Evolutionary conservation across 2,113 vertebrate species (phyloP), one percentile per base, ranked within the genome.

Genomic region (Romanogobio albipinnatus): DNA sequence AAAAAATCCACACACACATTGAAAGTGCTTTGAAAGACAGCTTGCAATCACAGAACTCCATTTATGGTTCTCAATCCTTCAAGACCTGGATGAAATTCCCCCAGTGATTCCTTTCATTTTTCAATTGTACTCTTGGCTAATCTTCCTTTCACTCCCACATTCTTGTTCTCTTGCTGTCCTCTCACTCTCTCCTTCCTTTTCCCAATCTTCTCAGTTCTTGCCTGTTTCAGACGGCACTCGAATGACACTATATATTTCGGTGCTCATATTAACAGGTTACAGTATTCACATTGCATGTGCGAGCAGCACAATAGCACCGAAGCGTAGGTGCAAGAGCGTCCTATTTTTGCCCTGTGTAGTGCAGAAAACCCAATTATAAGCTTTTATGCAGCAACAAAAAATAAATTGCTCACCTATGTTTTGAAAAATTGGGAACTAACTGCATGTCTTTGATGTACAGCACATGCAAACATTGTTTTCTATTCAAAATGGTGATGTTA

Each of bases 41-140:
- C 45, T 75, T 75, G 73, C 73, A 75, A 75, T 75, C 56, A 43
- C 76, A 29, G 53, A 61, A 78, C 33, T 78, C 33, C 53, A 78
- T 78, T 78, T 15, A 59, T 9, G 5, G 51, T 78, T 56, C 33
- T 59, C 33, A 58, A 19, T 59, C 51, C 33, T 43, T 33, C 51
- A 59, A 59, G 76, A 29, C 36, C 49, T 33, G 26, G 49, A 53
- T 56, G 33, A 81, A 77, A 66, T 77, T 79, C 59, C 75, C 74
- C 22, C 36, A 47, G 76, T 58, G 11, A 26, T 82, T 68, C 45
- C 51, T 45, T 83, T 74, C 45, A 29, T 24, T 62, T 15, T 81
- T 81, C 33, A 5, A 51, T 56, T 29, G 22, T 15, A 15, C n/a
- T 62, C 68, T 81, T 26, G 9, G 36, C 53, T 22, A 33, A 15